These are phyloP conservation scores for Apis cerana DNA, from an alignment of 1,140 invertebrate species.

Conservation along the genomic window DNA sequence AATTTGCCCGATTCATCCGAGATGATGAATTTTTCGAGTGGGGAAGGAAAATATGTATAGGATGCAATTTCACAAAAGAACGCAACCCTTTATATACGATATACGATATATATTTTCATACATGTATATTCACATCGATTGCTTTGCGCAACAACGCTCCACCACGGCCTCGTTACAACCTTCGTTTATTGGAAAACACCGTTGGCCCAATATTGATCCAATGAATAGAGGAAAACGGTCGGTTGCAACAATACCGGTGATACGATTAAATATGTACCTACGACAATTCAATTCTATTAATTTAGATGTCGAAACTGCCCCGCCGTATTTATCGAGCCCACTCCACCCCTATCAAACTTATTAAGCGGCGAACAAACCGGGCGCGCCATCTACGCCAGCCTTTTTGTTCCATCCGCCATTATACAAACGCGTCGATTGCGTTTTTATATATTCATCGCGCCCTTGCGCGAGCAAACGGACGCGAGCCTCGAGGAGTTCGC, in stretches of 20 bases:
- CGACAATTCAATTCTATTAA: constrained; percentile 23
- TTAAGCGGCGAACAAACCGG: background rate
- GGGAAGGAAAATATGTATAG: too few species aligned
- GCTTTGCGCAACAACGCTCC: background rate
- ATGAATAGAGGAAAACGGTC: constrained; percentile 10
- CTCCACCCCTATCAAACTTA: too few species aligned
- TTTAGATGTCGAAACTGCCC: constrained; percentile 2
- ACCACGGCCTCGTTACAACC: constrained; percentile 2
- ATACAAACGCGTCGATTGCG: constrained; percentile 33
- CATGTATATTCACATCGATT: background rate
- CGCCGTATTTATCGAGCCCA: background rate
- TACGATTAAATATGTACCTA: constrained; percentile 22
- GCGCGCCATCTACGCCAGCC: background rate
- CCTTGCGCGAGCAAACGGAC: too few species aligned
- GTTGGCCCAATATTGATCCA: constrained; percentile 17
- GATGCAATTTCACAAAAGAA: background rate
- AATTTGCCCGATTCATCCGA: too few species aligned
- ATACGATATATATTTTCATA: background rate
- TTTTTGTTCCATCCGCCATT: constrained; percentile 37
- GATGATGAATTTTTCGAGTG: too few species aligned
- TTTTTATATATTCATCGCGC: constrained; percentile 73
- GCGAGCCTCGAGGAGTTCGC: background rate
- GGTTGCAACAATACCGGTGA: constrained; percentile 7
- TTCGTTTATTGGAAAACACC: constrained; percentile 16
- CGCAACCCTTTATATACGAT: background rate